phyloP scores from a whole-genome alignment of 2,888 invertebrate genomes.

The Pandemis heparana region DNA sequence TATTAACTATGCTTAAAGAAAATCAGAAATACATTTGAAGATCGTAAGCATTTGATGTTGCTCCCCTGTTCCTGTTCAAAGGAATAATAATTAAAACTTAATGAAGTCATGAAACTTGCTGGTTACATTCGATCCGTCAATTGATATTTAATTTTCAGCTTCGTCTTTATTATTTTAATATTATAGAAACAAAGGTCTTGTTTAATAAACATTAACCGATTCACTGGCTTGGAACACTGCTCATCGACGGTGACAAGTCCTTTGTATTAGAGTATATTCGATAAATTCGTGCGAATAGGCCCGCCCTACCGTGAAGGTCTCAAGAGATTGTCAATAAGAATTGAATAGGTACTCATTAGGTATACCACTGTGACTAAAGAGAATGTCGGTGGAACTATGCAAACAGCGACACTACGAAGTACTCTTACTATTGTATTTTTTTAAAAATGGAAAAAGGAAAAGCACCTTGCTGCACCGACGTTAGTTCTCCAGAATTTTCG shows the following conservation, averaged over 20 bases:
- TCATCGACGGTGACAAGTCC: conserved; percentile 32
- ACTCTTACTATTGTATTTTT: conserved; percentile 1
- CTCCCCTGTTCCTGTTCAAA: neutral
- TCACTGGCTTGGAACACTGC: conserved; percentile 10
- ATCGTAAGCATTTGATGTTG: neutral
- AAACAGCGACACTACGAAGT: conserved; percentile 5
- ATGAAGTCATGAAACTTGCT: neutral
- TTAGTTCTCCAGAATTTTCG: neutral
- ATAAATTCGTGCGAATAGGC: conserved; percentile 49
- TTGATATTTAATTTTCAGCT: neutral
- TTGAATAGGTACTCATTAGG: conserved; percentile 21
- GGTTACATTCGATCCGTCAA: neutral
- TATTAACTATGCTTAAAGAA: too few species aligned
- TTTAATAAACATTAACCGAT: conserved; percentile 29
- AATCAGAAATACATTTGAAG: too few species aligned
- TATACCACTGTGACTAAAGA: conserved; percentile 22
- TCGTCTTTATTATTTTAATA: conserved; percentile 1
- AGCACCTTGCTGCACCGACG: neutral
- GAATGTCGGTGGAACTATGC: conserved; percentile 15
- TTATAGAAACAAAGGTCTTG: conserved; percentile 22
- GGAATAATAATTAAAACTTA: neutral
- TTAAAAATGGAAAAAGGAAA: neutral
- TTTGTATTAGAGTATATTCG: conserved; percentile 23
- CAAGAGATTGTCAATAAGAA: conserved; percentile 31
- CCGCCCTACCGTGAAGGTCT: conserved; percentile 56